Evolutionary conservation across 2,888 invertebrate species (phyloP), one percentile per base, ranked within the genome.

Genomic region (Gymnoscelis rufifasciata): DNA sequence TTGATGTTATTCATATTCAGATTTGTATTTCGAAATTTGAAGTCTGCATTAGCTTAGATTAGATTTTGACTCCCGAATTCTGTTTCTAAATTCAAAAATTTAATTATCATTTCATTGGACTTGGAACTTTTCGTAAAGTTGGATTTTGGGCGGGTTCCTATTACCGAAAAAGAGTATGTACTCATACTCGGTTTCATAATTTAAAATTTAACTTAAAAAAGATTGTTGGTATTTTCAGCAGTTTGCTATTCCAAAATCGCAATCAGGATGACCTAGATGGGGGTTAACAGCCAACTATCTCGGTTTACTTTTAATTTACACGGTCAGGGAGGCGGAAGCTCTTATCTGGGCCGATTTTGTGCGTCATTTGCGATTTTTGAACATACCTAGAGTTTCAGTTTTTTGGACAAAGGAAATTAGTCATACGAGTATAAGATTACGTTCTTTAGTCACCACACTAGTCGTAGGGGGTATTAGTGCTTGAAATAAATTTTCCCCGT

Each of bases 311-410:
- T 54, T 45, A 15, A 38, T 50, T 56, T 43, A 56, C 44, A 44
- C 51, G 43, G 52, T 47, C 40, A 38, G 39, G 51, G 53, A 60
- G 58, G 59, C 50, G 63, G 67, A 66, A 64, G 54, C 53, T 41
- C 39, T 45, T 53, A 43, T 40, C 38, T 47, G 46, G 52, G 48
- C 53, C 50, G 43, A 43, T 39, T 52, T 53, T 40, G 46, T 38
- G 44, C 48, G 51, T 51, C 46, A 51, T 38, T 48, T 47, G 36
- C 15, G 27, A 46, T 33, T 51, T 51, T 52, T 41, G 23, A n/a
- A 47, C 7, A 47, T 53, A 47, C 42, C 23, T 33, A 19, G 7
- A 37, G 26, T 41, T 51, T 41, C 24, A 28, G 41, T 19, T 14
- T 13, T 38, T 14, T 10, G 10, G 14, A 27, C 38, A 28, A 28